Evolutionary conservation across 2,888 invertebrate genomes (phyloP).

Genomic region (Pollenia labialis): DNA sequence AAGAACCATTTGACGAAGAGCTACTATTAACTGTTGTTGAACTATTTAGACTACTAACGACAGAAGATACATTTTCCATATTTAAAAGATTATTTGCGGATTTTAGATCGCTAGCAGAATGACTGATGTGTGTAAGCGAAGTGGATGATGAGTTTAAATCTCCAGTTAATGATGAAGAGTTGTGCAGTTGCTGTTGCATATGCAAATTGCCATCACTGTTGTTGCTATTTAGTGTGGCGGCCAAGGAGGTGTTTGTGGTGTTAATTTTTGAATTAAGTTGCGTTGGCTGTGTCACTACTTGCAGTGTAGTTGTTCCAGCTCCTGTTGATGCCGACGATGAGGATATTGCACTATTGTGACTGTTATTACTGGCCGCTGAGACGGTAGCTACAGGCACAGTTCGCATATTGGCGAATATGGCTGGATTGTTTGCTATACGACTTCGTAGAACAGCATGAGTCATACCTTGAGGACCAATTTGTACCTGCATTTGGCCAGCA

Average conservation of each 20-base stretch:
- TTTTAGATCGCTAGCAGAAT: slow-evolving; percentile 64
- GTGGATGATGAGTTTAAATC: slow-evolving; percentile 59
- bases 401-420: slow-evolving; percentile 80
- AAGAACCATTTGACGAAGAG: slow-evolving; percentile 72
- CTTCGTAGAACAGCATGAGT: slow-evolving; percentile 80
- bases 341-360: slow-evolving; percentile 58
- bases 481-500: slow-evolving; percentile 83
- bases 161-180: slow-evolving; percentile 40
- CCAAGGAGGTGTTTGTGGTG: slow-evolving; percentile 61
- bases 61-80: slow-evolving; percentile 61
- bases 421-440: slow-evolving; percentile 80
- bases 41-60: slow-evolving; percentile 39
- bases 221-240: slow-evolving; percentile 41
- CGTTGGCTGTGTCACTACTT: slow-evolving; percentile 68
- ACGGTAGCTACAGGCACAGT: slow-evolving; percentile 79
- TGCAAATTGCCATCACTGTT: slow-evolving; percentile 62
- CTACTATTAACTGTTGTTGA: slow-evolving; percentile 65
- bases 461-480: slow-evolving; percentile 79
- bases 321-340: slow-evolving; percentile 9
- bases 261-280: slow-evolving; percentile 65
- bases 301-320: slow-evolving; percentile 68
- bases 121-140: slow-evolving; percentile 50
- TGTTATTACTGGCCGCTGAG: slow-evolving; percentile 76
- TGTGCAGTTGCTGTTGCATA: slow-evolving; percentile 54
- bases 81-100: slow-evolving; percentile 66